Percentiles rank a stretch among this genome's conserved stretches.
Evolutionary conservation across 2,888 invertebrate species (phyloP).

Genomic region (Osmoderma eremita): DNA sequence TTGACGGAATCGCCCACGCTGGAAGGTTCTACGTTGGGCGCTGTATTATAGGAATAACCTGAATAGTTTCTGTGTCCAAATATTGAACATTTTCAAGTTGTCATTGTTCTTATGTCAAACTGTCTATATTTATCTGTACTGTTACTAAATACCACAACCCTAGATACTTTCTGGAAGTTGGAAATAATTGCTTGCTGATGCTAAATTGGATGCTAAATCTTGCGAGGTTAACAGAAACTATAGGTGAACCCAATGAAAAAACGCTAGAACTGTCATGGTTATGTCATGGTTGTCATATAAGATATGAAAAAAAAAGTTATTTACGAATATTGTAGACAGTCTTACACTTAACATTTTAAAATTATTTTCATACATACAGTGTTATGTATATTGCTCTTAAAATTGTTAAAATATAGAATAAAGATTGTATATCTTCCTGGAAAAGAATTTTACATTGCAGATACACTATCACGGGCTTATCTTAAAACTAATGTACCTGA

Average conservation of each 20-base stretch:
- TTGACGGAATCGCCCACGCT: conserved; percentile 46
- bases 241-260: neutral
- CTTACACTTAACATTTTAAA: too few species aligned
- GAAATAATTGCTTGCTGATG: neutral
- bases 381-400: too few species aligned
- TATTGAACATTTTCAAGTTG: conserved; percentile 40
- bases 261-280: conserved; percentile 4
- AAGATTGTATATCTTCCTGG: conserved; percentile 24
- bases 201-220: neutral
- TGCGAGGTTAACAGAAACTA: neutral
- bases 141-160: neutral
- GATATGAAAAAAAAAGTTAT: too few species aligned
- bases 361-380: too few species aligned
- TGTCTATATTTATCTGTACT: conserved; percentile 2
- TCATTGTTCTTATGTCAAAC: conserved; percentile 31
- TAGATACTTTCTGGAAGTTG: neutral
- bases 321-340: too few species aligned
- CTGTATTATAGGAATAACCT: conserved; percentile 1
- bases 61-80: conserved; percentile 46
- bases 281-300: conserved; percentile 19
- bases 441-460: conserved; percentile 25
- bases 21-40: conserved; percentile 39
- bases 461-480: conserved; percentile 19
- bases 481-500: conserved; percentile 5
- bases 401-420: conserved; percentile 21